Evolutionary conservation across 2,797 vertebrate genomes (phyloP).

Genomic region (Leptodactylus fallax): DNA sequence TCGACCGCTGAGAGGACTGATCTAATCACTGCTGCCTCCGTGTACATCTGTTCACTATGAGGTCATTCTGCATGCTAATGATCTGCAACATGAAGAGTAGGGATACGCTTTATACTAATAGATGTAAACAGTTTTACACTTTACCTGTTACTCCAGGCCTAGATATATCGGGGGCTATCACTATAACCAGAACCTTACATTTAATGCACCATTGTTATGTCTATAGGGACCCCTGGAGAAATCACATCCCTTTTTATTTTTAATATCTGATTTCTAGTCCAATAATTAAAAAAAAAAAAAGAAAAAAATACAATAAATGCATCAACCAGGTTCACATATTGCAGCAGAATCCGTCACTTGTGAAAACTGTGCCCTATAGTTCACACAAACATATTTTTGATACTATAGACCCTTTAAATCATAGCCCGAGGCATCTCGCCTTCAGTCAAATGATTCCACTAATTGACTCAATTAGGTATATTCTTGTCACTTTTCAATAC

Average conservation of each 20-base stretch:
- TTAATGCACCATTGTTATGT: background rate
- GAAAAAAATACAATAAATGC: too few relatives aligned
- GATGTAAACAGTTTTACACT: conserved; percentile 70
- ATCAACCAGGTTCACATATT: background rate
- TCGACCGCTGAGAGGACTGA: conserved; percentile 80
- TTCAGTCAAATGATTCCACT: conserved; percentile 30
- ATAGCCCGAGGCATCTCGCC: conserved; percentile 35
- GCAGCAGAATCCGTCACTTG: background rate
- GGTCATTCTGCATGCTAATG: conserved; percentile 85
- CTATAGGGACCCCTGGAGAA: background rate
- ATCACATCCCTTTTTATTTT: background rate
- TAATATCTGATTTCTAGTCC: too few relatives aligned
- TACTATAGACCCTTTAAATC: conserved; percentile 24
- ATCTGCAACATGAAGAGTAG: conserved; percentile 79
- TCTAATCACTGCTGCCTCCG: conserved; percentile 82
- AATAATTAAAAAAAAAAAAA: too few relatives aligned
- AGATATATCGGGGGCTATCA: background rate
- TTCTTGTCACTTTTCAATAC: conserved; percentile 40
- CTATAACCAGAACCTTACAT: background rate
- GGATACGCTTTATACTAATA: conserved; percentile 73
- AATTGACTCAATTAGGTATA: conserved; percentile 48
- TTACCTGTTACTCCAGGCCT: conserved; percentile 66
- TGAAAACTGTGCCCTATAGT: background rate
- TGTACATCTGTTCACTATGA: conserved; percentile 86
- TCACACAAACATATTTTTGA: conserved; percentile 18